Evolutionary conservation across 2,113 vertebrate genomes (phyloP).

Genomic region (Trachemys scripta): DNA sequence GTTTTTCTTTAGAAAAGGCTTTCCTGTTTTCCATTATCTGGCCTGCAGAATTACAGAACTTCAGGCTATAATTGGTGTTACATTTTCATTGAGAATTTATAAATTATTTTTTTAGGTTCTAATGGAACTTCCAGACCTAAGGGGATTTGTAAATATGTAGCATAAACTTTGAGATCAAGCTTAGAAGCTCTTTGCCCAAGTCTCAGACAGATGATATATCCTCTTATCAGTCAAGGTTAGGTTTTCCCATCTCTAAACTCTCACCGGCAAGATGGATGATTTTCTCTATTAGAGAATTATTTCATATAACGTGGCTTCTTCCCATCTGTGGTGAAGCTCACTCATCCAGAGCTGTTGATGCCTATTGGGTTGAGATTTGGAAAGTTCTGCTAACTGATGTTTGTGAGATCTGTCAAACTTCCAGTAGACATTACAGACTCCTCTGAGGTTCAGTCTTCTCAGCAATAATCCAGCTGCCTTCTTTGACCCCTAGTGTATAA

Average conservation of each 20-base stretch:
- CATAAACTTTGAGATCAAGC: neutral
- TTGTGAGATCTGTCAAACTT: neutral
- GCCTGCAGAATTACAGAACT: neutral
- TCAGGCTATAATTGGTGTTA: neutral
- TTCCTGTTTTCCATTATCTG: neutral
- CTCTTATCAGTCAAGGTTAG: neutral
- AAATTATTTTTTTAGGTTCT: neutral
- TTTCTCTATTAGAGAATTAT: neutral
- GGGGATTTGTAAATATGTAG: neutral
- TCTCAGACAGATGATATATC: neutral
- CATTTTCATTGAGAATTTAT: neutral
- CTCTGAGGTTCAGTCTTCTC: conserved; percentile 3
- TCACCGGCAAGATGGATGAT: neutral
- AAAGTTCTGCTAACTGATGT: neutral
- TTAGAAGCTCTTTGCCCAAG: neutral
- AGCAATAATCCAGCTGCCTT: neutral
- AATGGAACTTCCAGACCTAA: neutral
- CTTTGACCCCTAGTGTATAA: neutral
- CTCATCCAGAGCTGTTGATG: neutral
- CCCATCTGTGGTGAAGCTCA: neutral
- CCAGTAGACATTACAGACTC: neutral
- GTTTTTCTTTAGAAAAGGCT: neutral
- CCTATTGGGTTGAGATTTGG: neutral
- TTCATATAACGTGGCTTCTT: neutral
- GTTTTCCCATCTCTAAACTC: neutral